A percentile compares a stretch with the other conserved stretches of the same genome.
These are phyloP conservation scores for Aspidapion aeneum DNA, from an alignment of 2,888 invertebrate genomes.

Conservation along the genomic window DNA sequence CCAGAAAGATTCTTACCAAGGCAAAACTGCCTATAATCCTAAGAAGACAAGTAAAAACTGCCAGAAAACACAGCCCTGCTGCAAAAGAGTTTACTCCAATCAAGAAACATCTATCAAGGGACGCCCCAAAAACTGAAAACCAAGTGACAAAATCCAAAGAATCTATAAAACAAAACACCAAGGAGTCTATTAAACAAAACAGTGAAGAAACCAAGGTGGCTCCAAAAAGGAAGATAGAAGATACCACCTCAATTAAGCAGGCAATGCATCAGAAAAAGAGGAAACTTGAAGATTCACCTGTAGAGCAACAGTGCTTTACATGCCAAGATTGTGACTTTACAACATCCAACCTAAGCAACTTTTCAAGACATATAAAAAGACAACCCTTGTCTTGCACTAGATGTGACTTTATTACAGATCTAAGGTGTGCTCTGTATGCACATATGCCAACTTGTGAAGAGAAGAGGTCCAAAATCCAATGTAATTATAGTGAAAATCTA, in stretches of 20 bases:
- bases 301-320: too few relatives aligned
- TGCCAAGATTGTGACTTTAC: neutral
- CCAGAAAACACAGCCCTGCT: neutral
- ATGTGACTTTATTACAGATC: neutral
- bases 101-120: neutral
- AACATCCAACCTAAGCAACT: neutral
- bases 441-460: neutral
- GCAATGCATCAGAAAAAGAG: too few relatives aligned
- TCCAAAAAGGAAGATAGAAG: neutral
- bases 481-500: neutral
- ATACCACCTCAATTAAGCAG: too few relatives aligned
- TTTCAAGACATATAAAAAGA: neutral
- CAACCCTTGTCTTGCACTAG: neutral
- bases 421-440: neutral
- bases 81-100: too few relatives aligned
- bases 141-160: neutral
- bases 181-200: neutral
- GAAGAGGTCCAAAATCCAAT: neutral
- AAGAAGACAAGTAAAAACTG: neutral
- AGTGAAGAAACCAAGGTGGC: neutral
- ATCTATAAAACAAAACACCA: neutral
- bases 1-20: neutral
- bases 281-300: too few relatives aligned
- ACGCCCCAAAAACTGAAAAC: neutral
- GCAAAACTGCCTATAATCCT: neutral